Percentiles rank a stretch among this genome's conserved stretches.
Conservation (phyloP, 2,113 vertebrate species). For the Canis aureus region DNA sequence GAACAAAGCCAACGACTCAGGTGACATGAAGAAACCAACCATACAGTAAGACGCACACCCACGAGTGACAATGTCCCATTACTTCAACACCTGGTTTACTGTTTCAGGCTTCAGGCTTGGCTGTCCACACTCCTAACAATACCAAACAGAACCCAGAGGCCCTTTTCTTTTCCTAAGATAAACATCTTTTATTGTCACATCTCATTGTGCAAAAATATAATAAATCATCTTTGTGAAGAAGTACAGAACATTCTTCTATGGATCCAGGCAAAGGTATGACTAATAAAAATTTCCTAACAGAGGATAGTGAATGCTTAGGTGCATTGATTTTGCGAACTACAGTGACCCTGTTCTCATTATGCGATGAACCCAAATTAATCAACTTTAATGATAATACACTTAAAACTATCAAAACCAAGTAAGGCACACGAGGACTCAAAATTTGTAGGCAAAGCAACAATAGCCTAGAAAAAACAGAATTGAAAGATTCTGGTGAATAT, state of each 20-base stretch:
- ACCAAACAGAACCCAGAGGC: neutral
- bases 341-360: neutral
- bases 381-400: neutral
- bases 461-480: conserved; percentile 36
- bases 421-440: conserved; percentile 39
- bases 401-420: conserved; percentile 54
- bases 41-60: neutral
- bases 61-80: neutral
- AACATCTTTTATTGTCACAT: conserved; percentile 28
- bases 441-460: neutral
- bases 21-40: neutral
- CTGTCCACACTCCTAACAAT: neutral
- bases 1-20: neutral
- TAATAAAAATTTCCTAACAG: neutral
- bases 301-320: neutral
- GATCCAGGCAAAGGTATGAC: neutral
- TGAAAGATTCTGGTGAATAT: conserved; percentile 21
- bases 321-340: neutral
- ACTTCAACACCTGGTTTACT: neutral
- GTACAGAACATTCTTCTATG: neutral
- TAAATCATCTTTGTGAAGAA: conserved; percentile 2
- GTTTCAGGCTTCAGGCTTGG: neutral
- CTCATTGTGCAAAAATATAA: conserved; percentile 33
- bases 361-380: conserved; percentile 16
- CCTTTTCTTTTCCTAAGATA: neutral